Evolutionary conservation across 1,140 invertebrate genomes (phyloP).

Genomic region (Trichonephila inaurata): DNA sequence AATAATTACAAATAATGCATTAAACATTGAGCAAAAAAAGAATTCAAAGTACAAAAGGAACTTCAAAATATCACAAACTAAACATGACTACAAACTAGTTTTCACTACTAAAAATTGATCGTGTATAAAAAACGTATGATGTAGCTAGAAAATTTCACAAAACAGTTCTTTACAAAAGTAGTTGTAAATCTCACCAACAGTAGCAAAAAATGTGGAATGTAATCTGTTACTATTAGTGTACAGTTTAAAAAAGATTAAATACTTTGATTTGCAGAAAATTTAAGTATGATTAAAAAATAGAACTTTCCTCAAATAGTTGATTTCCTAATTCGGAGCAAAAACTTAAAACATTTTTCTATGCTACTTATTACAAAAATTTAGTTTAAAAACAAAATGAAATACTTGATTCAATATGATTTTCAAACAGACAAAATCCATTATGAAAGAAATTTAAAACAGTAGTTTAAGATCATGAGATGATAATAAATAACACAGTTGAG

Average conservation of each 20-base stretch:
- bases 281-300: neutral
- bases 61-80: slow-evolving; percentile 75
- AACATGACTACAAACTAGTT: slow-evolving; percentile 58
- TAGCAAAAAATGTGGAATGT: slow-evolving; percentile 67
- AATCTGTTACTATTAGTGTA: slow-evolving; percentile 6
- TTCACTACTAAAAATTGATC: slow-evolving; percentile 61
- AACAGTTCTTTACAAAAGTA: slow-evolving; percentile 48
- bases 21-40: slow-evolving; percentile 65
- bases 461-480: neutral
- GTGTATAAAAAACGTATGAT: slow-evolving; percentile 40
- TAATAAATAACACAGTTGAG: neutral
- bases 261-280: slow-evolving; percentile 43
- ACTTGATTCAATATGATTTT: neutral
- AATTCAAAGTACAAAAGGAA: slow-evolving; percentile 58
- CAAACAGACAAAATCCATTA: neutral
- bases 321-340: too few relatives aligned
- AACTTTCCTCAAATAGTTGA: neutral
- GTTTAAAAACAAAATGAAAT: neutral
- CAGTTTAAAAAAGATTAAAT: slow-evolving; percentile 52
- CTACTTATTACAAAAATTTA: neutral
- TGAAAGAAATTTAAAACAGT: neutral
- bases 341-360: too few relatives aligned
- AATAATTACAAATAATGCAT: slow-evolving; percentile 63
- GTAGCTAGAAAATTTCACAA: slow-evolving; percentile 52
- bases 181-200: slow-evolving; percentile 31